phyloP scores from a whole-genome alignment of 2,888 invertebrate species.

The Halictus ligatus region DNA sequence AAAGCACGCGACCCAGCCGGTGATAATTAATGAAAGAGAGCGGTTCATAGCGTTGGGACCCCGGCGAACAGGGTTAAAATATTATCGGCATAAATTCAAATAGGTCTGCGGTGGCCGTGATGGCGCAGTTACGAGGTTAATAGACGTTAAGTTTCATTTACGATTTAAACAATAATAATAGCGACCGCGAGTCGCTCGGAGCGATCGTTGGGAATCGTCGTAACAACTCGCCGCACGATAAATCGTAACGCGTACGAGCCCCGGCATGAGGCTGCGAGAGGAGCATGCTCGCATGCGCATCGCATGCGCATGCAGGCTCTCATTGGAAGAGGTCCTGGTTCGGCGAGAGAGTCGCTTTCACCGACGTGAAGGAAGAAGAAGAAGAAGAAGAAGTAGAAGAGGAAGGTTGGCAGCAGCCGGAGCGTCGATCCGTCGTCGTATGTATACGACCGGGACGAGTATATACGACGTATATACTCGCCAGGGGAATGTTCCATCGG shows the following conservation, averaged over 20 bases:
- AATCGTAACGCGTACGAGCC: slow-evolving; percentile 4
- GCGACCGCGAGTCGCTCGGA: not conserved
- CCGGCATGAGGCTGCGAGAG: not conserved
- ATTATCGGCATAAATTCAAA: not conserved
- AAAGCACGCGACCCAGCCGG: no score
- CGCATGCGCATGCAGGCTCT: slow-evolving; percentile 2
- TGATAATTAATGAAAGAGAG: no score
- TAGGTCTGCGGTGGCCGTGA: not conserved
- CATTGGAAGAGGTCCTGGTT: slow-evolving; percentile 1
- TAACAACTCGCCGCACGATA: not conserved
- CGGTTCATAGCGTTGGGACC: no score
- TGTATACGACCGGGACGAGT: slow-evolving; percentile 8
- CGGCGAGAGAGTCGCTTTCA: not conserved
- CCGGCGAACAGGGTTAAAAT: not conserved
- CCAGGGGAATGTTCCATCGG: slow-evolving; percentile 1
- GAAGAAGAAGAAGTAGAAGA: not conserved
- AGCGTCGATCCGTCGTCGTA: slow-evolving; percentile 12
- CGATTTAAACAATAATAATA: not conserved
- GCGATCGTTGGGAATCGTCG: not conserved
- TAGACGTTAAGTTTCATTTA: slow-evolving; percentile 3
- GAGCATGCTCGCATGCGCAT: not conserved
- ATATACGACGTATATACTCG: slow-evolving; percentile 12
- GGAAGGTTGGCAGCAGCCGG: not conserved
- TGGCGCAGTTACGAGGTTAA: not conserved
- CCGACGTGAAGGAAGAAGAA: not conserved